Evolutionary conservation across 2,888 invertebrate species (phyloP).

Genomic region (Aradus depressus): DNA sequence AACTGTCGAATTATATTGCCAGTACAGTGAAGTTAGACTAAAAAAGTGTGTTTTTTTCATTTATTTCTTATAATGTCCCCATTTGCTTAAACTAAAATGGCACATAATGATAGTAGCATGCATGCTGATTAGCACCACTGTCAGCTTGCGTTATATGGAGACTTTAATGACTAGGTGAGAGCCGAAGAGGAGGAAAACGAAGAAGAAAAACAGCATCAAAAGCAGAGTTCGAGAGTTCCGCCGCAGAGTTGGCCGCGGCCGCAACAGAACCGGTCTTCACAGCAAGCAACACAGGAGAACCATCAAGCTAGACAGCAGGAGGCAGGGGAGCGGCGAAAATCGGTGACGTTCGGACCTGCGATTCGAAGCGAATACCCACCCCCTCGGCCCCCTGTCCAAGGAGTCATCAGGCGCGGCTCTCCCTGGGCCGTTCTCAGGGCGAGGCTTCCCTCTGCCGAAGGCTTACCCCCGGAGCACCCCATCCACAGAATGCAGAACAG

Average conservation of each 20-base stretch:
- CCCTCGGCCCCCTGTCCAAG: constrained; percentile 19
- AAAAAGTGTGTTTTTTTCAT: too few species aligned
- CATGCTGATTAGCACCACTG: too few species aligned
- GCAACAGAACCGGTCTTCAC: constrained; percentile 1
- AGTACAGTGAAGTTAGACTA: too few species aligned
- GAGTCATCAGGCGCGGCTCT: constrained; percentile 26
- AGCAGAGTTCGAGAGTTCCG: background rate
- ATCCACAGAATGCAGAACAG: constrained; percentile 30
- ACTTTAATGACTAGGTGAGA: too few species aligned
- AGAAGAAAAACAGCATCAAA: constrained; percentile 5
- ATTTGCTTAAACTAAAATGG: too few species aligned
- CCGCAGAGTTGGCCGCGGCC: constrained; percentile 13
- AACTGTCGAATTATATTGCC: too few species aligned
- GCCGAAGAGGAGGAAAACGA: constrained; percentile 9
- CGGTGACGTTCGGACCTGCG: constrained; percentile 11
- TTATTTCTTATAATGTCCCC: too few species aligned
- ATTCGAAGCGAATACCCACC: constrained; percentile 8
- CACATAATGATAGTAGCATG: too few species aligned
- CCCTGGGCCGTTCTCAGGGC: constrained; percentile 32
- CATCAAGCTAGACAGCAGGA: constrained; percentile 2
- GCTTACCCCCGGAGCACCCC: constrained; percentile 18
- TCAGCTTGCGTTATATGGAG: too few species aligned
- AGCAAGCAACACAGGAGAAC: background rate
- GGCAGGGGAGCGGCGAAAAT: constrained; percentile 1
- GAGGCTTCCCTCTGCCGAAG: constrained; percentile 26